A percentile compares a stretch with the other conserved stretches of the same genome.
These are phyloP conservation scores for Orthonyx spaldingii DNA, from an alignment of 2,113 vertebrate species.

Conservation along the genomic window DNA sequence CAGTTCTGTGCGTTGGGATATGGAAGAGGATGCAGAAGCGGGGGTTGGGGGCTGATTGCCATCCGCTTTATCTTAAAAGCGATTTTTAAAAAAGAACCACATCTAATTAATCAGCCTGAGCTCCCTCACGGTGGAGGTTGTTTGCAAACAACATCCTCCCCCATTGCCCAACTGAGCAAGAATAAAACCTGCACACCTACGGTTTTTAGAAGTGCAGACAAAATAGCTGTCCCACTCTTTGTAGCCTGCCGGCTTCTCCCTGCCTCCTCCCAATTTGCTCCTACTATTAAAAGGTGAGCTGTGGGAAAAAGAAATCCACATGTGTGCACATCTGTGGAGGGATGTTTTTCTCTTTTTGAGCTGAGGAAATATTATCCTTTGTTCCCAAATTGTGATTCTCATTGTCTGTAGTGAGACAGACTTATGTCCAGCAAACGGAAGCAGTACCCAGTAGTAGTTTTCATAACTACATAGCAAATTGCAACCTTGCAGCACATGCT, in stretches of 20 bases:
- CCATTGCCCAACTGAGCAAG: slow-evolving; percentile 13
- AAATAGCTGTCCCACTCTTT: slow-evolving; percentile 21
- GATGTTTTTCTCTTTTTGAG: neutral
- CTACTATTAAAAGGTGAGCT: neutral
- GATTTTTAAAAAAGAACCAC: neutral
- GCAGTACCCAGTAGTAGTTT: neutral
- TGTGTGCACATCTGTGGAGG: neutral
- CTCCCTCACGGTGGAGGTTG: neutral
- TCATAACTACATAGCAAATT: neutral
- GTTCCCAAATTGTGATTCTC: slow-evolving; percentile 38
- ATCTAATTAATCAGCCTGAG: slow-evolving; percentile 3
- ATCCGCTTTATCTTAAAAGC: slow-evolving; percentile 57
- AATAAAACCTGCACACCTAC: slow-evolving; percentile 52
- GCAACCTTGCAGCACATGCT: neutral
- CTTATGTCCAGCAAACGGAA: neutral
- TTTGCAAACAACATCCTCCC: slow-evolving; percentile 63
- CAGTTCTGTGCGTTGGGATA: neutral
- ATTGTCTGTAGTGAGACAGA: neutral
- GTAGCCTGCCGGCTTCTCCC: neutral
- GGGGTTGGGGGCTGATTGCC: neutral
- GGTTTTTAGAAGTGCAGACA: slow-evolving; percentile 11
- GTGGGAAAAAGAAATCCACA: neutral
- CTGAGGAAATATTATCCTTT: slow-evolving; percentile 38
- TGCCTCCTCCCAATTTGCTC: neutral
- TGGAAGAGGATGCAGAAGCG: neutral